Conservation (phyloP, 2,797 vertebrate genomes). For the Poeciliopsis gracilis region DNA sequence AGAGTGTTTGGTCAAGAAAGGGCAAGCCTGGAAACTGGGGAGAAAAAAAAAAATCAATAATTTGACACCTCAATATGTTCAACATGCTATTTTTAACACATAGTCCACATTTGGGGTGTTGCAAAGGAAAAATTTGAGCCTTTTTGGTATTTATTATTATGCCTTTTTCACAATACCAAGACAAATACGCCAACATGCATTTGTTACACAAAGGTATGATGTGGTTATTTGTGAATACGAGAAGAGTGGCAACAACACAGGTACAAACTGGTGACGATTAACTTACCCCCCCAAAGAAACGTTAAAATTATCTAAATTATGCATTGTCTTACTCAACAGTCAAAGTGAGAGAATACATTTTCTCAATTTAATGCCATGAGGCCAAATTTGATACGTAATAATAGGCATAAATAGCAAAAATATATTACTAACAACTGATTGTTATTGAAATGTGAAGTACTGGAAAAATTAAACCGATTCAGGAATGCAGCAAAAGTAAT, state of each 20-base stretch:
- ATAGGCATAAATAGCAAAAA: neutral
- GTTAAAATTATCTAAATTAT: neutral
- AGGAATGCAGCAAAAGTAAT: neutral
- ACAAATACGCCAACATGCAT: neutral
- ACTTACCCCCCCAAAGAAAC: neutral
- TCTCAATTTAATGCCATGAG: neutral
- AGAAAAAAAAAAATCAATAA: constrained; percentile 17
- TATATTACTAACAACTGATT: neutral
- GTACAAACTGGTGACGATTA: neutral
- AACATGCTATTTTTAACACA: neutral
- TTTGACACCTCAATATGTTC: constrained; percentile 3
- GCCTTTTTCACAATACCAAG: neutral
- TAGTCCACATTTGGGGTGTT: neutral
- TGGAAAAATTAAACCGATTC: neutral
- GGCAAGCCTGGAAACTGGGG: constrained; percentile 6
- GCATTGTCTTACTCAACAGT: neutral
- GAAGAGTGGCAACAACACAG: neutral
- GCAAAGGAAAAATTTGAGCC: neutral
- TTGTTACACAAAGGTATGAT: neutral
- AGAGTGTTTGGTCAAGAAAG: constrained; percentile 41
- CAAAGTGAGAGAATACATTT: neutral
- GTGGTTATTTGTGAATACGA: neutral
- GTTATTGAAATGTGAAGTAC: neutral
- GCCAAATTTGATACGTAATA: neutral
- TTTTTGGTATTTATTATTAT: neutral